Base-by-base conservation (phyloP, 2,888 invertebrate species). In the Achlya flavicornis region DNA sequence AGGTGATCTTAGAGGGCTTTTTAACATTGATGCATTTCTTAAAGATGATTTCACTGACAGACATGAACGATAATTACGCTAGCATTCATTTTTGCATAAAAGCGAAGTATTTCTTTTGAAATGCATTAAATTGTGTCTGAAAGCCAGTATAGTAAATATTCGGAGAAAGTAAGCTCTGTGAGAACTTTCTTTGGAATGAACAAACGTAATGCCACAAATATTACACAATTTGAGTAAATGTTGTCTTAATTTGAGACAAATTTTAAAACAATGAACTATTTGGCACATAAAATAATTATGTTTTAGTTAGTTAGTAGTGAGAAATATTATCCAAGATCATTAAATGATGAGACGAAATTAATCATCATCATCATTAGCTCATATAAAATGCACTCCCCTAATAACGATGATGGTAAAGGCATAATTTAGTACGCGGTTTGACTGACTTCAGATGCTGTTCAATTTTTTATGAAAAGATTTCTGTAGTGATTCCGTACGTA, bases 121-220 rank as follows among this genome's bases (percentile, higher is more conserved):
- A 59, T 38, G 33, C 58, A 59, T 59, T 38, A 53, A 19, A 53
- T 59, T 59, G 58, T 59, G 10, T 53, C 19, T 53, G 53, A 53
- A 53, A 19, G 53, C 19, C 58, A n/a, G 16, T 59, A 16, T 38
- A 35, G 58, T 59, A 59, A 59, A 59, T 41, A 41, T 10, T 53
- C 41, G 26, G 60, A 41, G 60, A 60, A 60, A 60, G 60, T 60
- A 26, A 41, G 26, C 19, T 59, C 11, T 19, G 41, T 60, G 60
- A 41, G 60, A 60, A 41, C 41, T 38, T 60, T 60, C 26, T 41
- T 60, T 26, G 33, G 10, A 41, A 19, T 41, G 38, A 16, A 19
- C 60, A 60, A 60, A 59, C 43, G 60, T 41, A 60, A 60, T 41
- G 41, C 26, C 26, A 43, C 12, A 43, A 60, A 59, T 19, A 41